Evolutionary conservation across 2,888 invertebrate genomes (phyloP), one percentile per base, ranked within the genome.

Genomic region (Yponomeuta malinellus): DNA sequence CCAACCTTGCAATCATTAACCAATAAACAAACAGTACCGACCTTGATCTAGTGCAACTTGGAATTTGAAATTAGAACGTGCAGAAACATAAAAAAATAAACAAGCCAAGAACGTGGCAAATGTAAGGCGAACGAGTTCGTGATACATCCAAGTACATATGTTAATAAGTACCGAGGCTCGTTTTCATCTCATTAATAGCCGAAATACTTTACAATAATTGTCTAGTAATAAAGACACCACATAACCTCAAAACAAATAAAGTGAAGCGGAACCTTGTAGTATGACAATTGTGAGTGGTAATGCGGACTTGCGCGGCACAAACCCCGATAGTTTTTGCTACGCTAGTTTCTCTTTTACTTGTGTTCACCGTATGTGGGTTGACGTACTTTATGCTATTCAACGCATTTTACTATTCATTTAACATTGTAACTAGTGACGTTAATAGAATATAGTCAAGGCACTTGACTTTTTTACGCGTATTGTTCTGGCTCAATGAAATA

Each of bases 291-390:
- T n/a, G n/a, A 67, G n/a, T 48, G 67, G 43, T 37, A 12, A 67
- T 43, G 48, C 67, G 48, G 67, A 67, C 67, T 43, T 67, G n/a
- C 43, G 52, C 52, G 52, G 15, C 10, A 23, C 74, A 78, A 81
- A 80, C 85, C 83, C 81, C 83, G 78, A 83, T 86, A 82, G 76
- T 86, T 87, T 87, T 87, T 87, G 78, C 80, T 73, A 73, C 72
- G 52, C 52, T 52, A 81, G 83, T 87, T 87, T 87, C 87, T 87
- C 87, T 86, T 86, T 84, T 83, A 83, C 75, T 75, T 76, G 73
- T 73, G 73, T 59, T 71, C 79, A 72, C 74, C 75, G 69, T 72
- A 48, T 75, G 76, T 79, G 69, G 69, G 69, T 69, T 69, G 69
- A 69, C 33, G 63, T 69, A 63, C 63, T 69, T 69, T 67, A 37